Conservation (phyloP, 35 echinoderm and acorn worm species). For the Ophioderma brevispina region DNA sequence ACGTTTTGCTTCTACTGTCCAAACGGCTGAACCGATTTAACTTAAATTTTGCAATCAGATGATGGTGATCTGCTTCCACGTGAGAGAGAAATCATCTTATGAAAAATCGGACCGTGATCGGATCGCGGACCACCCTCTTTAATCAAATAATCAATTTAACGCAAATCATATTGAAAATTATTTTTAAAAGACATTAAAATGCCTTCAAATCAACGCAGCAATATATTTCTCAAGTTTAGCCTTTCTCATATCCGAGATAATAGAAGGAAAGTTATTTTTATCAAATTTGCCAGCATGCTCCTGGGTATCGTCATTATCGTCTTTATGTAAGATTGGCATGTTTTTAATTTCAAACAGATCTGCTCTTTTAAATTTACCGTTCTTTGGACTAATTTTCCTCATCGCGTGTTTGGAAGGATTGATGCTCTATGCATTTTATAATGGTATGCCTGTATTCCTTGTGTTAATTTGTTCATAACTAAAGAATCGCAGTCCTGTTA, state of each 20-base stretch:
- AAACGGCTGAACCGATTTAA: too few species aligned
- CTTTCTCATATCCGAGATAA: too few species aligned
- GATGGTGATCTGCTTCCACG: too few species aligned
- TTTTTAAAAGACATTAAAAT: background rate
- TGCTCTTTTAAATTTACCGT: constrained; percentile 25
- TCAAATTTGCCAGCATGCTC: background rate
- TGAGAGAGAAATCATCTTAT: too few species aligned
- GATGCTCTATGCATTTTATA: constrained; percentile 40
- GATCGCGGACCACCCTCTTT: too few species aligned
- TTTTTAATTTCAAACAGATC: constrained; percentile 5
- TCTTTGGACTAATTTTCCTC: constrained; percentile 1
- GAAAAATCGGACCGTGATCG: too few species aligned
- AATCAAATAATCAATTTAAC: too few species aligned
- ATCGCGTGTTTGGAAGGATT: constrained; percentile 32
- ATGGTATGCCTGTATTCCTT: too few species aligned
- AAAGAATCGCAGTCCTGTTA: too few species aligned
- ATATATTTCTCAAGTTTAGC: background rate
- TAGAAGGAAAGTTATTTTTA: background rate
- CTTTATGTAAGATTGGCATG: background rate
- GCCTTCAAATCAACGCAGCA: background rate
- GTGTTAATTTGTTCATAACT: too few species aligned
- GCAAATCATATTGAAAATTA: background rate
- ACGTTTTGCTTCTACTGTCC: too few species aligned
- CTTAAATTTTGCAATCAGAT: too few species aligned
- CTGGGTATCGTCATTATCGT: background rate